Conservation (phyloP, 2,797 vertebrate species). For the Danionella dracula region DNA sequence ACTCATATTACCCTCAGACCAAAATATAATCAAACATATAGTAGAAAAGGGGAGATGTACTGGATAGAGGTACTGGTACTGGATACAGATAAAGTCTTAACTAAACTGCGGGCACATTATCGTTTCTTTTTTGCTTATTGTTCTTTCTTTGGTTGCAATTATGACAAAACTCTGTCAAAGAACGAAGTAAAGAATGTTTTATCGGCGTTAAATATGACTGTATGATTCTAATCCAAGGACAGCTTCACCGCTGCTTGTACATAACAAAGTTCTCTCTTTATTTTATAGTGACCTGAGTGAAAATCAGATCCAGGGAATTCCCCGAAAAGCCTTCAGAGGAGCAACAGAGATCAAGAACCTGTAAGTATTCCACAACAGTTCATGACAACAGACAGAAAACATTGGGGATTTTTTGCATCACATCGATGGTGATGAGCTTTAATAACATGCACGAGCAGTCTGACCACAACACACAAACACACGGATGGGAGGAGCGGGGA, state of each 20-base stretch:
- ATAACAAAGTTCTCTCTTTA: slow-evolving; percentile 7
- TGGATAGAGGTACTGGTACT: no score
- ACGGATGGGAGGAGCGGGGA: slow-evolving; percentile 15
- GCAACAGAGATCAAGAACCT: slow-evolving; percentile 97
- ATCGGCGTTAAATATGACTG: neutral
- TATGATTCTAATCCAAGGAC: neutral
- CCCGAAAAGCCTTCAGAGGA: slow-evolving; percentile 94
- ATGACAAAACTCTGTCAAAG: no score
- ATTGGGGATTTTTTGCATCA: slow-evolving; percentile 32
- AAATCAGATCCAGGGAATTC: slow-evolving; percentile 96
- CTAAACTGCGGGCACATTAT: no score
- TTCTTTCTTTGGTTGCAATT: no score
- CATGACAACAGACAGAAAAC: neutral
- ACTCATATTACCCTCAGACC: no score
- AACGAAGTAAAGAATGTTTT: no score
- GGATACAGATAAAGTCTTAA: no score
- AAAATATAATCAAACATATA: no score
- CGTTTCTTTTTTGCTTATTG: no score
- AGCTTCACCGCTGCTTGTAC: neutral
- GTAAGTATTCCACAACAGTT: slow-evolving; percentile 59
- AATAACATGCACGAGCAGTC: slow-evolving; percentile 32
- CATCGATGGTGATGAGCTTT: slow-evolving; percentile 41
- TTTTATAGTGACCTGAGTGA: slow-evolving; percentile 89
- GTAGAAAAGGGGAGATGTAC: no score
- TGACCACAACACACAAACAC: slow-evolving; percentile 12